Evolutionary conservation across 2,797 vertebrate species (phyloP), one percentile per base, ranked within the genome.

Genomic region (Pseudocheirus occidentalis): DNA sequence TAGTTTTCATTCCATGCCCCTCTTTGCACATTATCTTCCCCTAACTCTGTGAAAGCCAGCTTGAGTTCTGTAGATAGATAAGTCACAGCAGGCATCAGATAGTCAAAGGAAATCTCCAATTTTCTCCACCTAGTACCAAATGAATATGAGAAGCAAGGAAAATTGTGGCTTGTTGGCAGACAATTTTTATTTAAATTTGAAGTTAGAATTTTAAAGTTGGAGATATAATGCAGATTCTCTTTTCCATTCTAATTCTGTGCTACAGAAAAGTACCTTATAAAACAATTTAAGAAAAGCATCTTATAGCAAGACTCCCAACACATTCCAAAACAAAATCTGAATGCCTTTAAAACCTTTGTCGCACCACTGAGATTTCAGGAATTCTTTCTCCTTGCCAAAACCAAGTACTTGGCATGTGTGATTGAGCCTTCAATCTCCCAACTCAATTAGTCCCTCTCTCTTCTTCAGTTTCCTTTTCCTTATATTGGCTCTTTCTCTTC

Each of bases 241-340:
- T 53, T 66, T 81, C 54, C 29, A 16, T 92, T 95, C 93, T 90
- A 95, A 95, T 87, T 93, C 55, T 95, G n/a, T 91, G 13, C 89
- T 52, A 95, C 0, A 54, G 16, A n/a, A 4, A 95, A 66, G 90
- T 12, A 55, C 55, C 14, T 55, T 55, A 55, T 55, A 55, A 55
- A 55, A 55, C 14, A 54, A 54, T 54, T 54, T 54, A 54, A 16
- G 55, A 55, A 5, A 96, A 89, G 92, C 31, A 55, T 4, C 93
- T 66, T 21, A 58, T 91, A 28, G 28, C 57, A 55, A 62, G 18
- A 93, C 9, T 91, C 55, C 40, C 0, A 94, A 29, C 7, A 73
- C 28, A n/a, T 21, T 73, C n/a, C n/a, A 73, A 73, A 73, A 14
- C 16, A 73, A 73, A 73, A 66, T 14, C 0, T 53, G 2, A 13